A percentile compares a stretch with the other conserved stretches of the same genome.
Conservation (phyloP, 53 echinoderm and acorn worm species). For the Zoroaster sp. region DNA sequence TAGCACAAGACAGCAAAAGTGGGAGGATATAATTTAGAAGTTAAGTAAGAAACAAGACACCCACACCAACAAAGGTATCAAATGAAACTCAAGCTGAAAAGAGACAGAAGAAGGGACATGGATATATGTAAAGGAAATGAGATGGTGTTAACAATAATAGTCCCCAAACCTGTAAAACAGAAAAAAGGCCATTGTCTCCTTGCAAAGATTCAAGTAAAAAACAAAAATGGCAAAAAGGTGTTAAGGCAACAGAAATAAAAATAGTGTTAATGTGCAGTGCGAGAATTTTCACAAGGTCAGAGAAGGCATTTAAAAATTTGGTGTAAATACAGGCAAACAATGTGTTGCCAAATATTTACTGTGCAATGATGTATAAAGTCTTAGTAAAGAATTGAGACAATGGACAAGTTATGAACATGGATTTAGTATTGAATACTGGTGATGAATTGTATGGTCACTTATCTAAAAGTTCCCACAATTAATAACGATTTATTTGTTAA, state of each 20-base stretch:
- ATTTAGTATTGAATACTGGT: constrained; percentile 8
- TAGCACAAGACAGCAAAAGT: no score
- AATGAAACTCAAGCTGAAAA: no score
- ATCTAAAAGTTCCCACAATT: constrained; percentile 12
- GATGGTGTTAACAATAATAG: not conserved
- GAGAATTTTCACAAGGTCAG: constrained; percentile 5
- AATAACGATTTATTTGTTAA: not conserved
- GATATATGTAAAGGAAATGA: no score
- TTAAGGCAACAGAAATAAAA: not conserved
- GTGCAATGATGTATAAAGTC: not conserved
- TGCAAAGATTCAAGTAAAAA: not conserved
- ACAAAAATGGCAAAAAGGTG: not conserved
- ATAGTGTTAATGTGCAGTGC: not conserved
- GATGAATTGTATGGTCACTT: constrained; percentile 4
- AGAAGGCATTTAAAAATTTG: constrained; percentile 8
- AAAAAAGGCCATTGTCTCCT: not conserved
- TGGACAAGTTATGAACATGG: not conserved
- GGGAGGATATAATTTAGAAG: no score
- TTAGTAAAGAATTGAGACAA: not conserved
- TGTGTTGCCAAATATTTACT: not conserved
- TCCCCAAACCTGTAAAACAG: not conserved
- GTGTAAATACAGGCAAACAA: not conserved
- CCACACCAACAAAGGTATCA: no score
- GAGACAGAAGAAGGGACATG: no score
- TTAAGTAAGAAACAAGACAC: no score